Conservation (phyloP, 2,888 invertebrate species). For the Drosophila multiciliata region DNA sequence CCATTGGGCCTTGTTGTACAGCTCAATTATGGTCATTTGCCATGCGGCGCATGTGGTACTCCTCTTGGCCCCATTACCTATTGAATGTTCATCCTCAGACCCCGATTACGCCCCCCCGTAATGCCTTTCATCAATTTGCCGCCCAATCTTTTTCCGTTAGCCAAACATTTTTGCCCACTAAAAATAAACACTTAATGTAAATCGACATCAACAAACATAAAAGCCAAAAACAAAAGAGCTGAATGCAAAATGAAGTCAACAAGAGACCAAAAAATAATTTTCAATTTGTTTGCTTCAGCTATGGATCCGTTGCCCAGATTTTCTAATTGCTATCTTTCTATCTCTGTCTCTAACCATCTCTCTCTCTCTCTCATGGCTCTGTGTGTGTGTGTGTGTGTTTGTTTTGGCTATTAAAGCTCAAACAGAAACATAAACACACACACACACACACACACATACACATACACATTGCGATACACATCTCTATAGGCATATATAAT, state of each 20-base stretch:
- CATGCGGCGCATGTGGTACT: slow-evolving; percentile 70
- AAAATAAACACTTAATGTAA: slow-evolving; percentile 74
- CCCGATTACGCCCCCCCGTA: slow-evolving; percentile 12
- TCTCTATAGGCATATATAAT: slow-evolving; percentile 41
- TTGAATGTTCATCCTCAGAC: slow-evolving; percentile 36
- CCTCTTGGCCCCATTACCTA: slow-evolving; percentile 14
- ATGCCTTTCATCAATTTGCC: slow-evolving; percentile 76
- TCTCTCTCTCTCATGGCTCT: background rate
- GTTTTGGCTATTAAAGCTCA: slow-evolving; percentile 50
- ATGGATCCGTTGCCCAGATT: slow-evolving; percentile 18
- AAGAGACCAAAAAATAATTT: slow-evolving; percentile 36
- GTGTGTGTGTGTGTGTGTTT: slow-evolving; percentile 24
- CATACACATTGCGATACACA: slow-evolving; percentile 18
- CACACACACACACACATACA: slow-evolving; percentile 13
- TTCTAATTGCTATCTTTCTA: background rate
- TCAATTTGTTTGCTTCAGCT: slow-evolving; percentile 51
- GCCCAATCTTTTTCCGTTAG: slow-evolving; percentile 45
- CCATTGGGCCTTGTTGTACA: slow-evolving; percentile 80
- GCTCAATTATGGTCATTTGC: slow-evolving; percentile 79
- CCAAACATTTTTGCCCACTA: slow-evolving; percentile 59
- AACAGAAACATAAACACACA: slow-evolving; percentile 29
- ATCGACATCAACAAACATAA: slow-evolving; percentile 41
- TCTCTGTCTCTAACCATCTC: background rate
- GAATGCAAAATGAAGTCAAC: slow-evolving; percentile 55
- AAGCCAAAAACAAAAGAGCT: slow-evolving; percentile 20